Evolutionary conservation across 2,888 invertebrate genomes (phyloP).

Genomic region (Gasteruption jaculator): DNA sequence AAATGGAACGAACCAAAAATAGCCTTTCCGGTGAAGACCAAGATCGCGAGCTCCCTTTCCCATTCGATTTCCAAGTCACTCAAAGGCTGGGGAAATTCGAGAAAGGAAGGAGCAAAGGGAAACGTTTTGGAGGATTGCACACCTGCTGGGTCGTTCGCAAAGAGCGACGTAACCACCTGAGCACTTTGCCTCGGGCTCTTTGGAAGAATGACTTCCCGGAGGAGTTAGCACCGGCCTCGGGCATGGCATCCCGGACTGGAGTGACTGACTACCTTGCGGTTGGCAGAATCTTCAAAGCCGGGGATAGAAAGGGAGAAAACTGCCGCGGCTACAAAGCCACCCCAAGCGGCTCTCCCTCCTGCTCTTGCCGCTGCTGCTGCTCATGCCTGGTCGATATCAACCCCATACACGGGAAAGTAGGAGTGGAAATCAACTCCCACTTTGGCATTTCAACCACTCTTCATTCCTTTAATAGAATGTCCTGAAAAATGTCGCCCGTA

Average conservation of each 20-base stretch:
- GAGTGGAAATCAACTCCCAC: too few relatives aligned
- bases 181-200: constrained; percentile 51
- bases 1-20: too few relatives aligned
- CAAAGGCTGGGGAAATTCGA: constrained; percentile 24
- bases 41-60: not conserved
- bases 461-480: too few relatives aligned
- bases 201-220: constrained; percentile 50
- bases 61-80: constrained; percentile 6
- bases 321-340: too few relatives aligned
- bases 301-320: too few relatives aligned
- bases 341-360: too few relatives aligned
- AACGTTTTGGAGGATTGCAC: constrained; percentile 14
- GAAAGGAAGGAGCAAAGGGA: not conserved
- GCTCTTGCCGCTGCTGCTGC: constrained; percentile 5
- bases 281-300: too few relatives aligned
- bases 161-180: constrained; percentile 50
- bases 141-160: constrained; percentile 38
- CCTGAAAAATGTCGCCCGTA: too few relatives aligned
- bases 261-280: too few relatives aligned
- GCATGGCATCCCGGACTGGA: constrained; percentile 49
- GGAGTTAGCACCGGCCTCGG: constrained; percentile 43
- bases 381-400: constrained; percentile 39
- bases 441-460: too few relatives aligned
- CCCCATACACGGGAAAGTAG: constrained; percentile 27
- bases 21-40: not conserved